Evolutionary conservation across 2,797 vertebrate species (phyloP), one percentile per base, ranked within the genome.

Genomic region (Smutsia temminckii): DNA sequence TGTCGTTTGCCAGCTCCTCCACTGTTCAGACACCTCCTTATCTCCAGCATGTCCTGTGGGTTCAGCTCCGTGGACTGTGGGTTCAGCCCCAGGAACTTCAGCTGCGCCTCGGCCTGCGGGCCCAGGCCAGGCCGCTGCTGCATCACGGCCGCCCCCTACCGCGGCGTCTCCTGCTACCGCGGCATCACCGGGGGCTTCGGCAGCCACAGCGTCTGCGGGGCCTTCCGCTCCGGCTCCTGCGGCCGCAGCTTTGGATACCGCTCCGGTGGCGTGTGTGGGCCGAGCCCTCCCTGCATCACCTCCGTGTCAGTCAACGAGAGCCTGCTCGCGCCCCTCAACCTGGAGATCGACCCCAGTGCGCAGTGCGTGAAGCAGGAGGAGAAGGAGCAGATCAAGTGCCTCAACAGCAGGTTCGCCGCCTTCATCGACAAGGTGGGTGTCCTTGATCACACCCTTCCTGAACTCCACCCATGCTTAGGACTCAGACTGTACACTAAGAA

Each of bases 11-110:
- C 85, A 72, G 32, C 79, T 80, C 94, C 92, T 95, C 85, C 71
- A 53, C 40, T 42, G 64, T 72, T 68, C 88, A 17, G 59, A 84
- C 46, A 53, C 29, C 64, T 85, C 74, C 77, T 42, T 4, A 9
- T 55, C 87, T 95, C 71, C 95, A 81, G 32, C 85, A 97, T 97
- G 97, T 96, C 96, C 71, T 97, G 97, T 95, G 96, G 97, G 81
- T 93, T 96, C 42, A 69, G 46, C 95, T 61, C 91, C 11, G 1
- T 74, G 84, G 69, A 93, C 85, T 95, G 59, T 40, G 96, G 94
- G n/a, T 95, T 96, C 55, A 49, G 90, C 34, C 37, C 95, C 42
- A 95, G 96, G 79, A 94, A 37, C 86, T 97, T 98, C 91, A 97
- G 97, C 90, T 96, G 97, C 17, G 78, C 69, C 66, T 97, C 97